These are phyloP conservation scores for Stenodera caucasica DNA, from an alignment of 2,888 invertebrate species.

Conservation along the genomic window DNA sequence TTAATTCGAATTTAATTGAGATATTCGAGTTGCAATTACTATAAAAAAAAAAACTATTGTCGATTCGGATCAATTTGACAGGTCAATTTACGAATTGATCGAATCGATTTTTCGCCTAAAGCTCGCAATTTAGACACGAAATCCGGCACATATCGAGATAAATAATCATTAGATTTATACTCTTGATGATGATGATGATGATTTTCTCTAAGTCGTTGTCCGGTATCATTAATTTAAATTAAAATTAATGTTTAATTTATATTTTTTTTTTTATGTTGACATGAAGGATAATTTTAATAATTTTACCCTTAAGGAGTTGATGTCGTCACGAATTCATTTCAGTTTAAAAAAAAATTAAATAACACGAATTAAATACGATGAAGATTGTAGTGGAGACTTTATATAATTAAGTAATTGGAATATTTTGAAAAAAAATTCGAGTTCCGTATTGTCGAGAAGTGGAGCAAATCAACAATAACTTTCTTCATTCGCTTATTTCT, in stretches of 20 bases:
- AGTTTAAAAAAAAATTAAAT: constrained; percentile 29
- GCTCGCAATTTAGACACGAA: not conserved
- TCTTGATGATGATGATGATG: not conserved
- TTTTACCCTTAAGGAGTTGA: constrained; percentile 32
- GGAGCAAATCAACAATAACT: too few relatives aligned
- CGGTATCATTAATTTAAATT: not conserved
- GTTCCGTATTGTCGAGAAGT: too few relatives aligned
- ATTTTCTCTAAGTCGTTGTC: not conserved
- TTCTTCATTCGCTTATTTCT: too few relatives aligned
- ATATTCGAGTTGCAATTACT: constrained; percentile 13
- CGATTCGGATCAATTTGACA: constrained; percentile 36
- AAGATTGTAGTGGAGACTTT: not conserved
- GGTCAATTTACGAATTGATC: constrained; percentile 27
- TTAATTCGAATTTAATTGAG: not conserved
- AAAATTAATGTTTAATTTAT: not conserved
- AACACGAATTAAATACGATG: not conserved
- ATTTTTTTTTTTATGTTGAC: constrained; percentile 10
- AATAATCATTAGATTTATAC: not conserved
- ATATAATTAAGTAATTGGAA: not conserved
- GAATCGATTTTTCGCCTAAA: not conserved
- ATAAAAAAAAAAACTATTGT: too few relatives aligned
- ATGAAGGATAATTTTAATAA: constrained; percentile 34
- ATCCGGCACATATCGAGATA: not conserved
- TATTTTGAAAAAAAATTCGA: too few relatives aligned
- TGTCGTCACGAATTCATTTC: constrained; percentile 35